Evolutionary conservation across 2,888 invertebrate genomes (phyloP), one percentile per base, ranked within the genome.

Genomic region (Tachina fera): DNA sequence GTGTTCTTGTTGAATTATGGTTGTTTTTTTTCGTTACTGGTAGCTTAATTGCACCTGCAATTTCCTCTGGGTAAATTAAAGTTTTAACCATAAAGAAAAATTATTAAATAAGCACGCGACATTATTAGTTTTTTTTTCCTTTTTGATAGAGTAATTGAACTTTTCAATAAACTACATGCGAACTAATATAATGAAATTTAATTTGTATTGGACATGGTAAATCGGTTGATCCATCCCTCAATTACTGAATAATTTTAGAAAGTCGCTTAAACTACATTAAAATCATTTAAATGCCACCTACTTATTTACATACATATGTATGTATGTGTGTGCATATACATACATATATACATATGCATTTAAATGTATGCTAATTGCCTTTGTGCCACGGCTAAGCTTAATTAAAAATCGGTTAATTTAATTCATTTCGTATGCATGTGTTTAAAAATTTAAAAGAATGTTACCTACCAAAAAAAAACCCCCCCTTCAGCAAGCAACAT

Each of bases 101-200:
- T 67, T 9, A 71, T 72, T 67, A 43, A 51, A 16, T 11, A 71
- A 84, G 31, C 83, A 84, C 83, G 83, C 79, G 75, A 84, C 68
- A 56, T 56, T 10, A 11, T 76, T 65, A 58, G 31, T 56, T 53
- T 41, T 31, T 51, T 31, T 31, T 31, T 31, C 0, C 31, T 31
- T 31, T 31, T 31, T 31, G 31, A 31, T 31, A 31, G 31, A 31
- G 31, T 6, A 31, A 31, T 31, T 31, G 31, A 31, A 31, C 31
- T 31, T 31, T 31, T 31, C 31, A 31, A 31, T 31, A 31, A 31
- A 31, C 31, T 31, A 31, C 31, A 31, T 6, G 6, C 51, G 9
- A 51, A 19, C 13, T 45, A 31, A 31, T 31, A 31, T 31, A 31
- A 31, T 31, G 0, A 6, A 31, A 31, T 31, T 31, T 31, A 6